Conservation (phyloP, 2,797 vertebrate species). For the Bradypus variegatus region DNA sequence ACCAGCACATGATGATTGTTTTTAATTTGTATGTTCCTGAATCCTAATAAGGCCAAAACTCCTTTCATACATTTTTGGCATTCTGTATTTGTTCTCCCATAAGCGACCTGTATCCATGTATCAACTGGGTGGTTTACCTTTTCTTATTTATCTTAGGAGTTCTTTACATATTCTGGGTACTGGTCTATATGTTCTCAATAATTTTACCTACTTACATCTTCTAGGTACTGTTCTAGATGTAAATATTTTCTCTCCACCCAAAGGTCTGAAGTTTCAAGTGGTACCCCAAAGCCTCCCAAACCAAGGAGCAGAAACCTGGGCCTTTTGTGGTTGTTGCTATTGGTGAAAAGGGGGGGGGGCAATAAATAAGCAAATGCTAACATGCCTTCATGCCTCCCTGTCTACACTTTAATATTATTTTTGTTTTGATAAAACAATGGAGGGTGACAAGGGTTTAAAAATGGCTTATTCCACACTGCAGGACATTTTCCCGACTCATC, state of each 20-base stretch:
- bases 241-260: not conserved
- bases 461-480: accelerated
- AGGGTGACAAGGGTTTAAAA: not conserved
- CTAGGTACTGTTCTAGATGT: not conserved
- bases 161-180: not conserved
- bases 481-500: not conserved
- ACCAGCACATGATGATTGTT: not conserved
- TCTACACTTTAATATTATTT: not conserved
- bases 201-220: accelerated
- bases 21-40: not conserved
- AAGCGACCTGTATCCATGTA: not conserved
- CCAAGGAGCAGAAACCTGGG: not conserved
- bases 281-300: not conserved
- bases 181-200: not conserved
- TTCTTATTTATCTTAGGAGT: not conserved
- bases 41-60: not conserved
- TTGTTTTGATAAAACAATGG: not conserved
- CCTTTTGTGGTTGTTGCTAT: not conserved
- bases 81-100: not conserved
- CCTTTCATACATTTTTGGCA: not conserved
- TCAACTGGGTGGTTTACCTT: not conserved
- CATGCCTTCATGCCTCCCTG: not conserved
- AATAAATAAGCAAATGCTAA: too few relatives aligned
- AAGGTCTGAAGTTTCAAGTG: not conserved
- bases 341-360: not conserved